Evolutionary conservation across 2,113 vertebrate species (phyloP).

Genomic region (Eira barbara): DNA sequence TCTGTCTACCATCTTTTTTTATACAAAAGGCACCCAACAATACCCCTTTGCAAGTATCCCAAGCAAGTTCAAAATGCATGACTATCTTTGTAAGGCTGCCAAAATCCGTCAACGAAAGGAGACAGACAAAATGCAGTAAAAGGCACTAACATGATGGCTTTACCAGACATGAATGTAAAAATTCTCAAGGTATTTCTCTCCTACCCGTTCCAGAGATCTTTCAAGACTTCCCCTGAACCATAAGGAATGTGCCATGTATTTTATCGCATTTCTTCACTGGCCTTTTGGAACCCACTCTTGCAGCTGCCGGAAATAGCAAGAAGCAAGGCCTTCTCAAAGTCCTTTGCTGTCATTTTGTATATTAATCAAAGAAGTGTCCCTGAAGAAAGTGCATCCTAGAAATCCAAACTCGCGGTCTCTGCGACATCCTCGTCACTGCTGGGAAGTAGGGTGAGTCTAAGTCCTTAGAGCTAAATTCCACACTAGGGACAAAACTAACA

Average conservation of each 20-base stretch:
- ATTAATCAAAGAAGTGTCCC: not conserved
- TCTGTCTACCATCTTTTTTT: not conserved
- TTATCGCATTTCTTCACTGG: not conserved
- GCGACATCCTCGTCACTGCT: not conserved
- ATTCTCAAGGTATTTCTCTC: conserved; percentile 39
- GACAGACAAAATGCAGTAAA: conserved; percentile 13
- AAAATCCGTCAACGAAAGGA: conserved; percentile 7
- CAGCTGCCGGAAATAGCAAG: conserved; percentile 18
- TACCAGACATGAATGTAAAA: not conserved
- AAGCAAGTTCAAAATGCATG: not conserved
- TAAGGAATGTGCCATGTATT: not conserved
- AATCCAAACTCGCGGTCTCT: not conserved
- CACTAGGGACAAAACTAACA: not conserved
- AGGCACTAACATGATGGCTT: conserved; percentile 26
- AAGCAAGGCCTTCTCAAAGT: not conserved
- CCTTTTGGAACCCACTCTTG: conserved; percentile 20
- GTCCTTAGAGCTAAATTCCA: not conserved
- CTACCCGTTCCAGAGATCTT: conserved; percentile 8
- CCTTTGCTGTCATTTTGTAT: conserved; percentile 11
- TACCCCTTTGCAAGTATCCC: not conserved
- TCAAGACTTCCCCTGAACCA: not conserved
- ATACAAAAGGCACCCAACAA: not conserved
- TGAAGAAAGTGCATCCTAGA: not conserved
- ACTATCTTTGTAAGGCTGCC: not conserved
- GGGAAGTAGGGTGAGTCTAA: not conserved